phyloP scores from a whole-genome alignment of 2,888 invertebrate species.

The Willowsia nigromaculata region DNA sequence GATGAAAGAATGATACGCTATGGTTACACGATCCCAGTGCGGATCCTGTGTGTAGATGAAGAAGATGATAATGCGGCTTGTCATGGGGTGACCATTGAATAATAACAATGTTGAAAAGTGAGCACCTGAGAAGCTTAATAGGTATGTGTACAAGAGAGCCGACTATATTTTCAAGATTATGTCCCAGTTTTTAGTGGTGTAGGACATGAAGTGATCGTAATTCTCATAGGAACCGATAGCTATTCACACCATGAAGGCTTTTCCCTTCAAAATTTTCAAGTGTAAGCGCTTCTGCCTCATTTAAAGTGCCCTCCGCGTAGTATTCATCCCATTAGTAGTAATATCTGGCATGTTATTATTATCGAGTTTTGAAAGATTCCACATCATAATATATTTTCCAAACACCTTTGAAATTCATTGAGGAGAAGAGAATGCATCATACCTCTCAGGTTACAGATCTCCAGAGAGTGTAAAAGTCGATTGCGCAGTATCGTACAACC shows the following conservation, averaged over 20 bases:
- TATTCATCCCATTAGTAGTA: constrained; percentile 51
- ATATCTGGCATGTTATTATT: constrained; percentile 49
- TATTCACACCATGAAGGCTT: background rate
- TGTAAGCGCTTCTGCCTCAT: background rate
- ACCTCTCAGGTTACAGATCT: background rate
- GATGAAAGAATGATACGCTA: background rate
- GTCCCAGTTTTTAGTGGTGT: background rate
- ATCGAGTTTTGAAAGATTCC: background rate
- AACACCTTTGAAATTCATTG: constrained; percentile 13
- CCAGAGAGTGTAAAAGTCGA: background rate
- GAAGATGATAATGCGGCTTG: constrained; percentile 14
- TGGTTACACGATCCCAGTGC: background rate
- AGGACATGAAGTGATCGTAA: background rate
- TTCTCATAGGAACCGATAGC: background rate
- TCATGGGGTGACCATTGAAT: constrained; percentile 17
- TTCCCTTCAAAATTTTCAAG: background rate
- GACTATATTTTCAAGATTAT: background rate
- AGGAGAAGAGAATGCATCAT: background rate
- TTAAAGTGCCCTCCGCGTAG: constrained; percentile 21
- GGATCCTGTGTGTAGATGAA: background rate
- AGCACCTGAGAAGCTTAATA: constrained; percentile 7
- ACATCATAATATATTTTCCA: constrained; percentile 1
- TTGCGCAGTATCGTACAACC: background rate
- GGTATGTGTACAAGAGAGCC: background rate
- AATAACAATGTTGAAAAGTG: background rate